These are phyloP conservation scores for Ctenosaura bakeri DNA, from an alignment of 2,797 vertebrate genomes.

Conservation along the genomic window DNA sequence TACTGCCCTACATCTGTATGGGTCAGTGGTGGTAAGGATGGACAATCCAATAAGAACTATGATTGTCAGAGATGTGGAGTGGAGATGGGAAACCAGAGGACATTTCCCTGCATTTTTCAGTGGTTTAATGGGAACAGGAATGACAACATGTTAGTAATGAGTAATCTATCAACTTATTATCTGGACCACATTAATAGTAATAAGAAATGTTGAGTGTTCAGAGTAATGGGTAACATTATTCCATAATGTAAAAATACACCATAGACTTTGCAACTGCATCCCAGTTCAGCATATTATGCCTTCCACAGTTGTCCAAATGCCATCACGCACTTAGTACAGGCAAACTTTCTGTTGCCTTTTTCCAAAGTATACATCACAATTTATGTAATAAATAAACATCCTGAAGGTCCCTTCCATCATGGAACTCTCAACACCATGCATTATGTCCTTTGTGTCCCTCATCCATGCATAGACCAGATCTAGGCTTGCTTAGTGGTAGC, in stretches of 20 bases:
- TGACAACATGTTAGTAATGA: too few relatives aligned
- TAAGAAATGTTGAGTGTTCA: too few relatives aligned
- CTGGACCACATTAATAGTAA: too few relatives aligned
- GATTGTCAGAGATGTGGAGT: too few relatives aligned
- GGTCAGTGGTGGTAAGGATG: too few relatives aligned
- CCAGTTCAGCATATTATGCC: background rate
- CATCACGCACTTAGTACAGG: background rate
- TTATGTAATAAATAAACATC: background rate
- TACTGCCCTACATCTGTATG: too few relatives aligned
- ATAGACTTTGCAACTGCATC: background rate
- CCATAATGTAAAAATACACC: background rate
- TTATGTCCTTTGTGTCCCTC: background rate
- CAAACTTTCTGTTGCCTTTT: background rate
- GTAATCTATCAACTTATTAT: too few relatives aligned
- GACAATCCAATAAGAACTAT: too few relatives aligned
- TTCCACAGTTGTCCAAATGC: background rate
- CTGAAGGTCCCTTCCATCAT: background rate
- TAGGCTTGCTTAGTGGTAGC: background rate
- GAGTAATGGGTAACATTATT: too few relatives aligned
- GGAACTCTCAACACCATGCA: background rate
- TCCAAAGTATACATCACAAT: background rate
- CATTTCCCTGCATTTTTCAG: too few relatives aligned
- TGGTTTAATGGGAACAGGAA: too few relatives aligned
- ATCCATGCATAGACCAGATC: background rate
- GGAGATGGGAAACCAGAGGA: too few relatives aligned